Base-by-base conservation (phyloP, 2,797 vertebrate species). In the Manis pentadactyla region DNA sequence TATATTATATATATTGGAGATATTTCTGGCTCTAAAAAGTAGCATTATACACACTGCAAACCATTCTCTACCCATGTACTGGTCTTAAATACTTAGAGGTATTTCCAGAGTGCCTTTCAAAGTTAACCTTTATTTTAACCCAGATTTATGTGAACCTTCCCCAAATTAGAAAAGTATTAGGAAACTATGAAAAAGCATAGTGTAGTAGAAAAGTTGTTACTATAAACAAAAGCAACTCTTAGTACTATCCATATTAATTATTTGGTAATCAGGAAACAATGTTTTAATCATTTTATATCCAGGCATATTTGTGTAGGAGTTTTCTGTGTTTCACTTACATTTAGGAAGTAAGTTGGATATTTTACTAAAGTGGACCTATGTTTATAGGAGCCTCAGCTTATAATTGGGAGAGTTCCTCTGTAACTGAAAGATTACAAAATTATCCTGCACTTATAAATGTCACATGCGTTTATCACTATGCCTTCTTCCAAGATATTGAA, bases 141-240 rank as follows among this genome's bases (percentile, higher is more conserved):
- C 29, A 57, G 13, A 61, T 64, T 18, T 19, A 84, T 51, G 57
- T 14, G 21, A 63, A 8, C 37, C 1, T 4, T 7, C 27, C 8
- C 14, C 12, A 73, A 49, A 53, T 42, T 91, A 82, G 69, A 6
- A 79, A 92, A 84, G 1, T 31, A n/a, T 86, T 68, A 69, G 51
- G n/a, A n/a, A 39, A 59, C 34, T 7, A 55, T 7, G 1, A 75
- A 64, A 34, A 53, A 37, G 37, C n/a, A 5, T 2, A 75, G 21
- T 63, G 18, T 7, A 55, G 12, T 89, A 2, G 2, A 34, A 95
- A 51, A 73, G 57, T 83, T 74, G 7, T 19, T 34, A 34, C 25
- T 23, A 15, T 51, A 34, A 14, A 15, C 5, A 73, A 82, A 78
- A 84, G 1, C 59, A 94, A 31, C 7, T 31, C 2, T 25, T 29